Evolutionary conservation across 2,888 invertebrate species (phyloP), one percentile per base, ranked within the genome.

Genomic region (Blastobasis lacticolella): DNA sequence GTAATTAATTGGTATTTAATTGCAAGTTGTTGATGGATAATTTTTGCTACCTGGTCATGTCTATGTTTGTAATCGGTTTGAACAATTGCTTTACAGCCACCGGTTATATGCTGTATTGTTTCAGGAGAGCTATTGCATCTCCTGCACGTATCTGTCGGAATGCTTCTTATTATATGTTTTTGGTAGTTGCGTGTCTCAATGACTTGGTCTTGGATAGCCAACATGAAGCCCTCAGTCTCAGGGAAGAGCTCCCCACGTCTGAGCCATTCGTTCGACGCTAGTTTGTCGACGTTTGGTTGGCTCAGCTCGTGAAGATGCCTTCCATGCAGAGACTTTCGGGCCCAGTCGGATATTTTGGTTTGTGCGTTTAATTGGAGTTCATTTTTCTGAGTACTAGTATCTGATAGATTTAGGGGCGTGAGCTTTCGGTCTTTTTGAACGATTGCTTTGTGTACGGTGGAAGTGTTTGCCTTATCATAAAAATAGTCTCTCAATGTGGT

Each of bases 151-250:
- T 10, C 10, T 7, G 10, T 10, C 4, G 46, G 37, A 37, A 36
- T 5, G 5, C 7, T 36, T 36, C 23, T 45, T 10, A 45, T 10
- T 6, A 45, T 45, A 10, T 10, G 23, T 45, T 45, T 51, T 38
- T 47, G 43, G 9, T 52, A 52, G 46, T 52, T 60, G 61, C 53
- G 54, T 56, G 60, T 55, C 49, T 56, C 49, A 6, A 44, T 49
- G 7, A 46, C 36, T 38, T 52, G 49, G 38, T 49, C 49, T 10
- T 57, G 53, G 5, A 53, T 54, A 4, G 56, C 54, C 6, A 52
- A 4, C 48, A 54, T 53, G 23, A 57, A 54, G 4, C 53, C 55
- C 38, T 55, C 50, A 1, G 55, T 50, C 10, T 52, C 49, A 3
- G 50, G 51, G 45, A 49, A 55, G 5, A 51, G 45, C 9, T 53